Evolutionary conservation across 2,797 vertebrate species (phyloP), one percentile per base, ranked within the genome.

Genomic region (Cossypha niveicapilla): DNA sequence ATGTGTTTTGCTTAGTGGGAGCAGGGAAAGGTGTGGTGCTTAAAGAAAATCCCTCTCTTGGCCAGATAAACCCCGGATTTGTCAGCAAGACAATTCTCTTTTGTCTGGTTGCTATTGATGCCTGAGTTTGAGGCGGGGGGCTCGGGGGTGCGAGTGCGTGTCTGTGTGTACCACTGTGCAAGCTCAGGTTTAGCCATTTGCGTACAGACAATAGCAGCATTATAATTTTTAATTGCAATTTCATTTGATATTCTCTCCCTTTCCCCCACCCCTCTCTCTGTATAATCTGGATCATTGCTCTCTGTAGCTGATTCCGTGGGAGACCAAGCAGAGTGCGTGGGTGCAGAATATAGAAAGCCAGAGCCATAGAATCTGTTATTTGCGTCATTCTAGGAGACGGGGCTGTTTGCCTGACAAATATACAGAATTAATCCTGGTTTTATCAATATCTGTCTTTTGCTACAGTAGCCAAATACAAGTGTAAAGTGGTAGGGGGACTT

Each of bases 321-420:
- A 98, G 98, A 97, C 96, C 97, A 96, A 98, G 98, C 98, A 97
- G 97, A 97, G 97, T 98, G 98, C 98, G 98, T 98, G 98, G 98
- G 98, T 97, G 97, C 98, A 97, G 96, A 97, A 97, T 97, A 97
- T 97, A 98, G 97, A 97, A 97, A 97, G 96, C 97, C 96, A 97
- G 97, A 98, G 97, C 97, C 96, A 96, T 96, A 97, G 97, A 97
- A 97, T 97, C 97, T 98, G 98, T 97, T 97, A 97, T 97, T 98
- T 98, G 97, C 98, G 98, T 98, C 97, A 98, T 98, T 98, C 87
- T 96, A 96, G 96, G 96, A 97, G 96, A 97, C 93, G 77, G 97
- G 96, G 95, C 97, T 97, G 97, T 97, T 98, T 98, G 97, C 97
- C 98, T 97, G 97, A 97, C 98, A 98, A 97, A 98, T 98, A 97